phyloP scores from a whole-genome alignment of 1,140 invertebrate species.

The Bombus pyrosoma region DNA sequence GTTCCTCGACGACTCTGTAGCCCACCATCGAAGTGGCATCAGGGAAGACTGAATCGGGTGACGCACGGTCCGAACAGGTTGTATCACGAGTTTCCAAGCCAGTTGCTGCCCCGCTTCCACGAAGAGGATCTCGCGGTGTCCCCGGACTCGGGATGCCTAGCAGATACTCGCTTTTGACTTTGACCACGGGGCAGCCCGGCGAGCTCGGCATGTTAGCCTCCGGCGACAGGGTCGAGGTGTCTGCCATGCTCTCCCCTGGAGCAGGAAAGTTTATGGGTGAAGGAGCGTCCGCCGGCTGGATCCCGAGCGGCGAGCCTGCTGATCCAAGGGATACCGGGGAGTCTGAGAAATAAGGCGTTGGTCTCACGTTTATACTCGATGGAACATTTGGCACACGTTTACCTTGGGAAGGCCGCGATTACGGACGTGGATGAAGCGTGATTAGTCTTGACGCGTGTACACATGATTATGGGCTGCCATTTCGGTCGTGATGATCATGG shows the following conservation, averaged over 20 bases:
- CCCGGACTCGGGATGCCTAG: conserved; percentile 80
- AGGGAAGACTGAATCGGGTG: conserved; percentile 81
- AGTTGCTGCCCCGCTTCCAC: conserved; percentile 60
- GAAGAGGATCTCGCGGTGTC: conserved; percentile 70
- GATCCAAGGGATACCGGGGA: conserved; percentile 82
- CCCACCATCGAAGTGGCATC: conserved; percentile 66
- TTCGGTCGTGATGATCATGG: neutral
- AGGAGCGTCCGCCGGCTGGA: conserved; percentile 79
- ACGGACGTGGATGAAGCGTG: neutral
- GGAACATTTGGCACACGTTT: conserved; percentile 17
- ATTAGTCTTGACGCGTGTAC: conserved; percentile 19
- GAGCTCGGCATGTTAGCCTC: conserved; percentile 90
- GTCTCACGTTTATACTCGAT: conserved; percentile 62
- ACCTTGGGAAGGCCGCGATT: conserved; percentile 18
- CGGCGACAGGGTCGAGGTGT: conserved; percentile 94
- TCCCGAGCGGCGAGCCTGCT: conserved; percentile 80
- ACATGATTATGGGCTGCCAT: neutral
- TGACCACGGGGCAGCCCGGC: conserved; percentile 83
- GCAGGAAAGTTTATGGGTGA: conserved; percentile 82
- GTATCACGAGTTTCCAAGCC: conserved; percentile 69
- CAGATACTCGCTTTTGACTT: conserved; percentile 81
- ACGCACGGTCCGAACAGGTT: conserved; percentile 76
- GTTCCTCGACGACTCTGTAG: conserved; percentile 75
- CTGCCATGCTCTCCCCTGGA: conserved; percentile 93
- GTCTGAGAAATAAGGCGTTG: conserved; percentile 79